phyloP scores from a whole-genome alignment of 2,888 invertebrate species.

The Leptura quadrifasciata region DNA sequence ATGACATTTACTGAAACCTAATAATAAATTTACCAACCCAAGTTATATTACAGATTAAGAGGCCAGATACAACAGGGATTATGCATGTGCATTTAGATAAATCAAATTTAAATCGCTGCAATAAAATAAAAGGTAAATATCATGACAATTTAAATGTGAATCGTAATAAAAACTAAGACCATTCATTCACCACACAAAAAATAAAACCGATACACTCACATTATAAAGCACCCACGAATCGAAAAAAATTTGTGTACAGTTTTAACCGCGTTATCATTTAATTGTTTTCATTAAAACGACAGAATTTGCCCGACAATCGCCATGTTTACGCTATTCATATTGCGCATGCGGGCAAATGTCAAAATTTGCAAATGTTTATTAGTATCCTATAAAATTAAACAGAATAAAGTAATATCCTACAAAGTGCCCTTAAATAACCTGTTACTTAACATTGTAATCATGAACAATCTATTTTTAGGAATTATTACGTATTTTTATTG shows the following conservation, averaged over 20 bases:
- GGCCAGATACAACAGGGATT: slow-evolving; percentile 22
- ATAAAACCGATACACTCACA: slow-evolving; percentile 55
- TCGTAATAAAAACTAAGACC: slow-evolving; percentile 33
- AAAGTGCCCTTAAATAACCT: slow-evolving; percentile 25
- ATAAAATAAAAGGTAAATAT: slow-evolving; percentile 55
- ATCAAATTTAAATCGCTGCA: slow-evolving; percentile 22
- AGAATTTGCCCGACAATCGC: slow-evolving; percentile 59
- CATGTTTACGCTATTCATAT: slow-evolving; percentile 62
- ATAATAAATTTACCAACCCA: not conserved
- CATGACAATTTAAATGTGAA: slow-evolving; percentile 57
- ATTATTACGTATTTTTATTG: slow-evolving; percentile 19
- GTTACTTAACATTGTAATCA: slow-evolving; percentile 25
- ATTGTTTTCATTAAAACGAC: slow-evolving; percentile 62
- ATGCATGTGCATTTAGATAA: slow-evolving; percentile 14
- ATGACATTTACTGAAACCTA: slow-evolving; percentile 10
- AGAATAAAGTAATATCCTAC: not conserved
- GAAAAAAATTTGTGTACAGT: slow-evolving; percentile 53
- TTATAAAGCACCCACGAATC: slow-evolving; percentile 55
- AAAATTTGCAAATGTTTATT: slow-evolving; percentile 34
- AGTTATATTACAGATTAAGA: slow-evolving; percentile 10
- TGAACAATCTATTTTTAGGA: slow-evolving; percentile 26
- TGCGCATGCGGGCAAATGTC: slow-evolving; percentile 50
- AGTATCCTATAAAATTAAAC: slow-evolving; percentile 36
- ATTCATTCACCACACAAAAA: slow-evolving; percentile 49
- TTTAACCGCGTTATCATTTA: slow-evolving; percentile 57